Conservation (phyloP, 2,113 vertebrate genomes). For the Labeo catla region DNA sequence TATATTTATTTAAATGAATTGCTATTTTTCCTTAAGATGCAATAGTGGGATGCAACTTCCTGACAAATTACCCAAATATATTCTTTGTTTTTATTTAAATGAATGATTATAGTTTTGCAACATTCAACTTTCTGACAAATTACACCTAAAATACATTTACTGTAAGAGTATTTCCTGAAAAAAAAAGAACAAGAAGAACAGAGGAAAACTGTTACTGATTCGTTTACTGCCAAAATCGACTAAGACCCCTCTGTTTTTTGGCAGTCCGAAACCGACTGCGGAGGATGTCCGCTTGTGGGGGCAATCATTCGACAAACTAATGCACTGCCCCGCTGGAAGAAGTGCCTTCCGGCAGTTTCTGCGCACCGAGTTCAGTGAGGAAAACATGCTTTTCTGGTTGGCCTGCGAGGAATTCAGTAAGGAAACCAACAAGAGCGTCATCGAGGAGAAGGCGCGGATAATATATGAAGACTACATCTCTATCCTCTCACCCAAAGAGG, state of each 20-base stretch:
- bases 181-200: neutral
- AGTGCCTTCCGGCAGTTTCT: slow-evolving; percentile 94
- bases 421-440: slow-evolving; percentile 83
- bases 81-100: neutral
- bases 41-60: no score
- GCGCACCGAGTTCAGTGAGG: slow-evolving; percentile 96
- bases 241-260: neutral
- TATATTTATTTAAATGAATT: neutral
- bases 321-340: slow-evolving; percentile 89
- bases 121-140: neutral
- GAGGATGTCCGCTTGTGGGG: slow-evolving; percentile 91
- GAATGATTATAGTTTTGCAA: neutral
- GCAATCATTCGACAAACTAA: slow-evolving; percentile 96
- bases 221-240: neutral
- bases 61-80: neutral
- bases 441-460: slow-evolving; percentile 91
- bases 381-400: slow-evolving; percentile 99
- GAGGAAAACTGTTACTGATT: neutral
- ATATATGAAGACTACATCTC: slow-evolving; percentile 99
- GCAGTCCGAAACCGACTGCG: slow-evolving; percentile 86
- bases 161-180: neutral
- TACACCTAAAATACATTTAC: neutral
- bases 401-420: slow-evolving; percentile 93
- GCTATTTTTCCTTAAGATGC: no score
- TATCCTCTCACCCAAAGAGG: slow-evolving; percentile 98